Percentiles rank a stretch among this genome's conserved stretches.
These are phyloP conservation scores for Heliconius cydno DNA, from an alignment of 2,888 invertebrate species.

Conservation along the genomic window DNA sequence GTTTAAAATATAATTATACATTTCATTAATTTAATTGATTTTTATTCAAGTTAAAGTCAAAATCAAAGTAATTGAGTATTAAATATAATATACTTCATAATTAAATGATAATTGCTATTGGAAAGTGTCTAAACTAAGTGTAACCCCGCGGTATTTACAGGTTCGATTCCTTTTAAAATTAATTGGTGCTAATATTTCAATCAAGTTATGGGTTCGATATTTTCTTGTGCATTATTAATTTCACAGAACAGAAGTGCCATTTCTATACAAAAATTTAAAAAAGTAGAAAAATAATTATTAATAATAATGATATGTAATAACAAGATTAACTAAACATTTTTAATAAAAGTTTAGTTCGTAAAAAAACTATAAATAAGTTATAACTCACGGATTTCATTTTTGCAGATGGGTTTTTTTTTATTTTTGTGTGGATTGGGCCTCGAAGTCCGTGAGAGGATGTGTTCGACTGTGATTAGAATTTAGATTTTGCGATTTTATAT, in stretches of 20 bases:
- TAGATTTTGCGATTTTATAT: constrained; percentile 62
- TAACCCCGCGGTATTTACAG: too few species aligned
- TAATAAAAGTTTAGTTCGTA: neutral
- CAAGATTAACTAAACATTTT: neutral
- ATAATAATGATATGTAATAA: neutral
- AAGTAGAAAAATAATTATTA: neutral
- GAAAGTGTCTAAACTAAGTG: too few species aligned
- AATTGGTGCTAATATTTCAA: neutral
- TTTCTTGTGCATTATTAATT: neutral
- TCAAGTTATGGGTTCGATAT: neutral
- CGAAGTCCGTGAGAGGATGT: constrained; percentile 51
- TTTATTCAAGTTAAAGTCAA: too few species aligned
- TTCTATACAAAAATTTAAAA: too few species aligned
- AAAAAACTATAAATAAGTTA: constrained; percentile 16
- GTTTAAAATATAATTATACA: neutral
- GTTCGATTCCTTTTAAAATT: neutral
- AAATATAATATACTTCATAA: too few species aligned
- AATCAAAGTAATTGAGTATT: too few species aligned
- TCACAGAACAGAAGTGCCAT: too few species aligned
- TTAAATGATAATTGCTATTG: too few species aligned
- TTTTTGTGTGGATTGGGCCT: constrained; percentile 48
- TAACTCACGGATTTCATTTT: constrained; percentile 72
- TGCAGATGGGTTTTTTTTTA: constrained; percentile 37
- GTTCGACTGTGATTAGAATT: constrained; percentile 58
- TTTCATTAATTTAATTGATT: neutral